Evolutionary conservation across 2,797 vertebrate genomes (phyloP).

Genomic region (Centropyge bicolor): DNA sequence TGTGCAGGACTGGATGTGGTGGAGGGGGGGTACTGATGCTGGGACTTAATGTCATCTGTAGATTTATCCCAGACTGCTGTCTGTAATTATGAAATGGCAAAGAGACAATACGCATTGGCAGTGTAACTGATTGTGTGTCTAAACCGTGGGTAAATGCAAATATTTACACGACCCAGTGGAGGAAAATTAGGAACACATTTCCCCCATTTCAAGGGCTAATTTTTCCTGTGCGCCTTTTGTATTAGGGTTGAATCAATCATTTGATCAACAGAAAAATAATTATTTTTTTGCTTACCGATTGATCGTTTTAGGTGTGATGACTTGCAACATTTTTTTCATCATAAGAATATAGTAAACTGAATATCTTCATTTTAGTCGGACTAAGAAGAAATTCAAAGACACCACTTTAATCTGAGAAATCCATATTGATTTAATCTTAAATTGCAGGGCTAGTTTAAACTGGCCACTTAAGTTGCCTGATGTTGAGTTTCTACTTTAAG

Average conservation of each 20-base stretch:
- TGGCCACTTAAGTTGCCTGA: neutral
- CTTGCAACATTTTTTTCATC: neutral
- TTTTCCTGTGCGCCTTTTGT: neutral
- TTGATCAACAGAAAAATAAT: neutral
- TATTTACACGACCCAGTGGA: neutral
- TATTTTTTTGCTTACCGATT: no score
- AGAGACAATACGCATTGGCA: neutral
- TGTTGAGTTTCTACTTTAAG: slow-evolving; percentile 23
- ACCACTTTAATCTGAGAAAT: no score
- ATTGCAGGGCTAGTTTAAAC: neutral
- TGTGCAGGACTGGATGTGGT: slow-evolving; percentile 32
- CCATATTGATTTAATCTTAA: neutral
- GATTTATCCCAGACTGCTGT: slow-evolving; percentile 30
- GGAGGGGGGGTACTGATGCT: slow-evolving; percentile 38
- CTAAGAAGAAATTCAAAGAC: no score
- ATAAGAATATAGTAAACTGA: neutral
- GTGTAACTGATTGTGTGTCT: neutral
- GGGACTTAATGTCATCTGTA: slow-evolving; percentile 53
- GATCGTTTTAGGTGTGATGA: no score
- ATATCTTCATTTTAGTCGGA: no score
- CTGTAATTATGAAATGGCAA: slow-evolving; percentile 1
- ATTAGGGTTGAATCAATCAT: neutral
- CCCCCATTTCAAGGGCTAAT: neutral
- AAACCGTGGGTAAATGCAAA: neutral
- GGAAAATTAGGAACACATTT: neutral